These are phyloP conservation scores for Tenualosa ilisha DNA, from an alignment of 2,797 vertebrate genomes.

Conservation along the genomic window DNA sequence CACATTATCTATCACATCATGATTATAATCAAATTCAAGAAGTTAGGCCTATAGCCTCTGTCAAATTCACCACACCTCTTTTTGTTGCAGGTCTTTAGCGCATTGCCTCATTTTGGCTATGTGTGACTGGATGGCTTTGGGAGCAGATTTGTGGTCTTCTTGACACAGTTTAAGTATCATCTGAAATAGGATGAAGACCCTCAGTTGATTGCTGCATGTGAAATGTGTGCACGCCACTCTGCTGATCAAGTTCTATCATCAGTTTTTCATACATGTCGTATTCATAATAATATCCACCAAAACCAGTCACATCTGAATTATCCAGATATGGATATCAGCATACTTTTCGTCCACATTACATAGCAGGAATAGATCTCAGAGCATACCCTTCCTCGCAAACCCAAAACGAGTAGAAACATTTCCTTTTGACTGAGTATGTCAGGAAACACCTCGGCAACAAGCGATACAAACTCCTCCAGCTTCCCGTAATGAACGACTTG, in stretches of 20 bases:
- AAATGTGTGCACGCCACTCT: too few species aligned
- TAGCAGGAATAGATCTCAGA: too few species aligned
- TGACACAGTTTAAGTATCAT: not conserved
- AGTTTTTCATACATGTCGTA: too few species aligned
- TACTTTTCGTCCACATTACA: too few species aligned
- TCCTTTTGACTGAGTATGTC: not conserved
- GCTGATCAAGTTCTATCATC: too few species aligned
- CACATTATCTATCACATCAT: too few species aligned
- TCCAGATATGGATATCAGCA: too few species aligned
- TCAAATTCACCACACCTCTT: not conserved
- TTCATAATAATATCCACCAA: too few species aligned
- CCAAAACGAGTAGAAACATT: not conserved
- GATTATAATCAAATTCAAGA: too few species aligned
- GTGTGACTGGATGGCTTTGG: not conserved
- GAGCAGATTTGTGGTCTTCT: not conserved
- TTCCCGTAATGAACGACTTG: not conserved
- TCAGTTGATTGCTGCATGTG: too few species aligned
- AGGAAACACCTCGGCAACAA: not conserved
- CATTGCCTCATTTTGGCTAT: not conserved
- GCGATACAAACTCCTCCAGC: not conserved
- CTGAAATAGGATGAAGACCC: not conserved
- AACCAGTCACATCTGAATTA: too few species aligned
- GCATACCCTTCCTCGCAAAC: not conserved
- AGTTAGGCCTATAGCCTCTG: not conserved
- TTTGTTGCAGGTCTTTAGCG: not conserved